phyloP scores from a whole-genome alignment of 2,113 vertebrate species.

The Tringa solitaria region DNA sequence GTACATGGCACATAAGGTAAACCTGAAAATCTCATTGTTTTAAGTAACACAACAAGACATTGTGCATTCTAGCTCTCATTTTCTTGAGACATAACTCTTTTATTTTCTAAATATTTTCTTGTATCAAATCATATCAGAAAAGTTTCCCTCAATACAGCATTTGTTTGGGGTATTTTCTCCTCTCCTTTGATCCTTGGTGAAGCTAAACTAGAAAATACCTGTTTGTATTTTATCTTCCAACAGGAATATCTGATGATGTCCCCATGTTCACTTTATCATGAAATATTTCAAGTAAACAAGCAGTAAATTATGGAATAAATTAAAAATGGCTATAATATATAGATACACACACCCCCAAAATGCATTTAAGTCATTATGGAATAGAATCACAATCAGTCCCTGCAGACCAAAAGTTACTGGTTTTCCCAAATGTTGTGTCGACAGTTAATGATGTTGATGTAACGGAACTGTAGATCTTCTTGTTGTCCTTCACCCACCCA shows the following conservation, averaged over 20 bases:
- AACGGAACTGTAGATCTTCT: not conserved
- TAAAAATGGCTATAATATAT: not conserved
- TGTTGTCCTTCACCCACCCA: not conserved
- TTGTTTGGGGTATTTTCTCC: not conserved
- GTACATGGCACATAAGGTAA: slow-evolving; percentile 73
- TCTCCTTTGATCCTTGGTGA: not conserved
- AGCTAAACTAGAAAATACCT: not conserved
- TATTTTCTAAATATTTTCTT: slow-evolving; percentile 28
- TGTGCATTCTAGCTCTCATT: slow-evolving; percentile 23
- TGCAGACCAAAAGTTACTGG: not conserved
- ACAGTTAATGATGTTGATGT: not conserved
- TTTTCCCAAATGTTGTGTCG: not conserved
- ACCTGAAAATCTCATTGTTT: slow-evolving; percentile 66
- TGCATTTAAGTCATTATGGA: not conserved
- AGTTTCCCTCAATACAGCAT: not conserved
- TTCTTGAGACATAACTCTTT: slow-evolving; percentile 31
- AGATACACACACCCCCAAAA: not conserved
- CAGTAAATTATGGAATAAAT: not conserved
- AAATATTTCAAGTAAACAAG: not conserved
- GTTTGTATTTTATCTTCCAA: not conserved
- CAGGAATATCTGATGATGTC: not conserved
- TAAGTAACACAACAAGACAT: slow-evolving; percentile 64
- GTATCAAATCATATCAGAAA: slow-evolving; percentile 45
- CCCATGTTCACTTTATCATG: not conserved
- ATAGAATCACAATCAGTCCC: not conserved